A percentile compares a stretch with the other conserved stretches of the same genome.
Evolutionary conservation across 2,113 vertebrate genomes (phyloP).

Genomic region (Sinocyclocheilus anophthalmus): DNA sequence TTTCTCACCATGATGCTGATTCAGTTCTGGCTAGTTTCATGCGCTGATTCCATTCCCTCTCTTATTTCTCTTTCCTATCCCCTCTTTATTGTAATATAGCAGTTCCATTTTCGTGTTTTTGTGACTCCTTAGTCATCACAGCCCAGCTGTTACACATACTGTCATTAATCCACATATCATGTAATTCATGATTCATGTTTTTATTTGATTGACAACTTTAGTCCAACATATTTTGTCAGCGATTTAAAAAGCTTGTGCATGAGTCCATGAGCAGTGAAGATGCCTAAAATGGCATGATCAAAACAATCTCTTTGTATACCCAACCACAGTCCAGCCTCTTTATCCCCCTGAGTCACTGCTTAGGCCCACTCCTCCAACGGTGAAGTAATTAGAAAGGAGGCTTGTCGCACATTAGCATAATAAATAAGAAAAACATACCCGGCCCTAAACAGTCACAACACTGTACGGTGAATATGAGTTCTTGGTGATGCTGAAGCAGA

Average conservation of each 20-base stretch:
- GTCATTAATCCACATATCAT: background rate
- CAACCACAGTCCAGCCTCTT: slow-evolving; percentile 7
- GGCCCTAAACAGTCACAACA: slow-evolving; percentile 1
- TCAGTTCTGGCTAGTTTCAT: background rate
- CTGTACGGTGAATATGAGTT: slow-evolving; percentile 43
- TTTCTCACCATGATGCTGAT: background rate
- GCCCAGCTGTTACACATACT: background rate
- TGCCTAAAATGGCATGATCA: slow-evolving; percentile 12
- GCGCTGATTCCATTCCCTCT: background rate
- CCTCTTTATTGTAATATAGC: background rate
- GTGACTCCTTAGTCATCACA: background rate
- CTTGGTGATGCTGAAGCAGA: slow-evolving; percentile 30
- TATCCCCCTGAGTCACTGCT: background rate
- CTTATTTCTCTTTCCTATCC: background rate
- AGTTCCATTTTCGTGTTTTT: background rate
- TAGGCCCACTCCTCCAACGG: background rate
- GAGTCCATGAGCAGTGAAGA: background rate
- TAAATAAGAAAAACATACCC: slow-evolving; percentile 36
- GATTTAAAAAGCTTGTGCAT: background rate
- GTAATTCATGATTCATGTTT: background rate
- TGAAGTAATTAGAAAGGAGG: slow-evolving; percentile 28
- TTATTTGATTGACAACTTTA: background rate
- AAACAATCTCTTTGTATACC: slow-evolving; percentile 7
- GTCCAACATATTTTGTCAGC: slow-evolving; percentile 1
- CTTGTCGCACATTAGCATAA: slow-evolving; percentile 42